A percentile compares a stretch with the other conserved stretches of the same genome.
phyloP scores from a whole-genome alignment of 2,888 invertebrate genomes.

The Agriopis aurantiaria region DNA sequence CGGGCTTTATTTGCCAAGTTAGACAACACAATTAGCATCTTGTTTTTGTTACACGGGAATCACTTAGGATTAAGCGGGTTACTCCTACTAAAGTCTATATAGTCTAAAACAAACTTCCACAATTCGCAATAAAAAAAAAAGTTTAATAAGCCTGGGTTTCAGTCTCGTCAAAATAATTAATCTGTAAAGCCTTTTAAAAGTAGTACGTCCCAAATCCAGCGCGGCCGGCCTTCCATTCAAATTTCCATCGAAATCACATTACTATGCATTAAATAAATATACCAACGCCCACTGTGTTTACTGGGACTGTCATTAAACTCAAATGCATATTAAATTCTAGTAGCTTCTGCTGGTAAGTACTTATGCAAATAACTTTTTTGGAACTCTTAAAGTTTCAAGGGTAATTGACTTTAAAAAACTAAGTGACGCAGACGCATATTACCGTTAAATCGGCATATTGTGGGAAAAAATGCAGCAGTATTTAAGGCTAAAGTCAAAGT shows the following conservation, averaged over 20 bases:
- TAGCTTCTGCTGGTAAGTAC: slow-evolving; percentile 8
- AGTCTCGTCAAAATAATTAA: slow-evolving; percentile 1
- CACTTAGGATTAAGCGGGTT: too few relatives aligned
- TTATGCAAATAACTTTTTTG: slow-evolving; percentile 19
- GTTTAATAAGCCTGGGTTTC: too few relatives aligned
- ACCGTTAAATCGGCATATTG: not conserved
- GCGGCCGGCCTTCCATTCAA: slow-evolving; percentile 43
- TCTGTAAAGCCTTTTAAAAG: slow-evolving; percentile 19
- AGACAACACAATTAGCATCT: slow-evolving; percentile 21
- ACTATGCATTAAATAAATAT: slow-evolving; percentile 60
- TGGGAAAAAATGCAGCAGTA: too few relatives aligned
- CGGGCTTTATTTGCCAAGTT: slow-evolving; percentile 11
- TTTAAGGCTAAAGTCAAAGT: too few relatives aligned
- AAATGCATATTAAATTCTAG: slow-evolving; percentile 18
- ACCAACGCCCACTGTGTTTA: slow-evolving; percentile 32
- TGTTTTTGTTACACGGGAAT: too few relatives aligned
- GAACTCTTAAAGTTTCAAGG: slow-evolving; percentile 16
- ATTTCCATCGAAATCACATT: slow-evolving; percentile 58
- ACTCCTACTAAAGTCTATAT: too few relatives aligned
- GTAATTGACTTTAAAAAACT: slow-evolving; percentile 9
- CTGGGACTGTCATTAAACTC: slow-evolving; percentile 31
- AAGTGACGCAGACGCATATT: slow-evolving; percentile 4
- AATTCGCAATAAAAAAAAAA: too few relatives aligned
- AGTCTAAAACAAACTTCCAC: too few relatives aligned
- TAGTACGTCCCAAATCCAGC: slow-evolving; percentile 20